Conservation (phyloP, 2,797 vertebrate genomes). For the Silurus lanzhouensis region DNA sequence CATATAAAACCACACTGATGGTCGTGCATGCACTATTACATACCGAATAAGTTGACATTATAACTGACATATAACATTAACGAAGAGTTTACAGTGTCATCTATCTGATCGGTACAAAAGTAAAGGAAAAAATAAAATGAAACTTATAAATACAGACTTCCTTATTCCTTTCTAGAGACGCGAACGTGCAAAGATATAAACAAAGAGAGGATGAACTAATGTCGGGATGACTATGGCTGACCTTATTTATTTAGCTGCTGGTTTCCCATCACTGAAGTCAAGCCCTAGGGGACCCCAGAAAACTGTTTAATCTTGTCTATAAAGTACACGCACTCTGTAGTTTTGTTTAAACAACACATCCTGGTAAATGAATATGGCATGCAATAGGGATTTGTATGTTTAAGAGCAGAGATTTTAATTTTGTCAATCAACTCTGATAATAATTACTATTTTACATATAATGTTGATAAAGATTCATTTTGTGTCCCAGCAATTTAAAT, state of each 20-base stretch:
- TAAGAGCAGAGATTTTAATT: conserved; percentile 36
- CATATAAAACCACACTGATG: not conserved
- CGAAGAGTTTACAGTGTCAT: conserved; percentile 10
- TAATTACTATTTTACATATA: conserved; percentile 26
- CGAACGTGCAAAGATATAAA: conserved; percentile 67
- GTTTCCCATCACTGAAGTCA: conserved; percentile 71
- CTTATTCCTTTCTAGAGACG: conserved; percentile 45
- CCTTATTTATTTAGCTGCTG: conserved; percentile 75
- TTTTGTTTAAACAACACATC: conserved; percentile 67
- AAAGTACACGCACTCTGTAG: conserved; percentile 64
- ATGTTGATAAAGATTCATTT: conserved; percentile 52
- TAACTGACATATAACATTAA: not conserved
- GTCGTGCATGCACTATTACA: not conserved
- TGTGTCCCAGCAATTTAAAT: conserved; percentile 63
- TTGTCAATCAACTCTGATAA: conserved; percentile 20
- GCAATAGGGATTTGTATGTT: conserved; percentile 54
- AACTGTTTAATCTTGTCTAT: conserved; percentile 66
- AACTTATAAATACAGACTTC: conserved; percentile 47
- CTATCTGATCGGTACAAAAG: not conserved
- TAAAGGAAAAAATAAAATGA: conserved; percentile 27
- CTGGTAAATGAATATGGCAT: conserved; percentile 58
- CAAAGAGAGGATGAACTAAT: conserved; percentile 71
- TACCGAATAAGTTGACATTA: not conserved
- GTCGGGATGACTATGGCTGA: conserved; percentile 69
- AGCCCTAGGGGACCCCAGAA: conserved; percentile 62